Conservation (phyloP, 2,888 invertebrate genomes). For the Notodonta ziczac region DNA sequence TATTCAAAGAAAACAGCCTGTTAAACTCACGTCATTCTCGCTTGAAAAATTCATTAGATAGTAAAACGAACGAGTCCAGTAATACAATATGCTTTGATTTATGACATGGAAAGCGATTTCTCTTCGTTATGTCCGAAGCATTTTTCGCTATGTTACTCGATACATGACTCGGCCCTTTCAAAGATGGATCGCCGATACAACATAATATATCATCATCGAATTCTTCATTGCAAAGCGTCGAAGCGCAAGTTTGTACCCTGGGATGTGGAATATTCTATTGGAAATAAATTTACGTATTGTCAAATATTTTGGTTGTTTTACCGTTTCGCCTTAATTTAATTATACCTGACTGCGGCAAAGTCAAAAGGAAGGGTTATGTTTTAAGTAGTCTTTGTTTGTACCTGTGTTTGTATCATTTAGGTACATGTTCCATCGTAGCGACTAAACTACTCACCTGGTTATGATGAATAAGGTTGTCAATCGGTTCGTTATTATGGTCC, state of each 20-base stretch:
- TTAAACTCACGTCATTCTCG: slow-evolving; percentile 14
- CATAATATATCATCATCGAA: slow-evolving; percentile 23
- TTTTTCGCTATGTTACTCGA: slow-evolving; percentile 67
- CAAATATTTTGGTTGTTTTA: too few species aligned
- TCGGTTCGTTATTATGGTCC: too few species aligned
- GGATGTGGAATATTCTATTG: too few species aligned
- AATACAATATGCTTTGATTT: slow-evolving; percentile 73
- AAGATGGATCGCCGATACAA: slow-evolving; percentile 40
- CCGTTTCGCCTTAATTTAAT: too few species aligned
- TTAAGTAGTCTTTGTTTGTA: too few species aligned
- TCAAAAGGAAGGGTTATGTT: too few species aligned
- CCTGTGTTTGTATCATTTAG: too few species aligned
- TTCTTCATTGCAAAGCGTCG: slow-evolving; percentile 19
- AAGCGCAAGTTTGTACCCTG: slow-evolving; percentile 4
- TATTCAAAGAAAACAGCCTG: neutral
- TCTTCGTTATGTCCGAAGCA: slow-evolving; percentile 66
- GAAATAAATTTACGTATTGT: too few species aligned
- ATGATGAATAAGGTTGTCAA: too few species aligned
- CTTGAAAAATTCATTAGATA: slow-evolving; percentile 18
- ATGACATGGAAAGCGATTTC: slow-evolving; percentile 66
- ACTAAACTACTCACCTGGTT: too few species aligned
- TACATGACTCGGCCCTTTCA: slow-evolving; percentile 57
- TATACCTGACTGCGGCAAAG: too few species aligned
- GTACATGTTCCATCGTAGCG: too few species aligned
- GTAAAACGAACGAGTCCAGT: slow-evolving; percentile 45